phyloP scores from a whole-genome alignment of 30 jellyfish, hydroid and myxozoan species.

The Hydractinia symbiolongicarpus region DNA sequence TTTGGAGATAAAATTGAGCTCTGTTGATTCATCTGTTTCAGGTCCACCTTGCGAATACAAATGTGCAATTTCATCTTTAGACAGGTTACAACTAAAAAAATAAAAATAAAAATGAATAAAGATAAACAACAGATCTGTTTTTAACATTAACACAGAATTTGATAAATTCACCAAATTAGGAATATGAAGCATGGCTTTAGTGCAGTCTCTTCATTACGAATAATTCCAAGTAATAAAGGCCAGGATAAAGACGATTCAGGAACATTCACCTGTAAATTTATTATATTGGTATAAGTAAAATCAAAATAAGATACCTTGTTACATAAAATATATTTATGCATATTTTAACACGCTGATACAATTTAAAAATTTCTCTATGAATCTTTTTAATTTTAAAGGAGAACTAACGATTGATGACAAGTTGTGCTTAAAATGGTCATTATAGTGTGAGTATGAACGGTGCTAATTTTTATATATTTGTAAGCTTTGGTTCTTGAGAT shows the following conservation, averaged over 20 bases:
- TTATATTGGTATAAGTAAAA: too few species aligned
- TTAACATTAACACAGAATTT: neutral
- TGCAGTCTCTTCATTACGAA: constrained; percentile 49
- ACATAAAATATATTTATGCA: too few species aligned
- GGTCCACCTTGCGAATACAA: constrained; percentile 72
- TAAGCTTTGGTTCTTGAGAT: too few species aligned
- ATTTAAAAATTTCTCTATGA: too few species aligned
- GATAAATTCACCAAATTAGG: constrained; percentile 39
- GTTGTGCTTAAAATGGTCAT: too few species aligned
- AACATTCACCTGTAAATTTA: constrained; percentile 51
- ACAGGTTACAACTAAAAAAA: constrained; percentile 54
- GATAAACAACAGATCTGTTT: neutral
- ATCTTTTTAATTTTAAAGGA: too few species aligned
- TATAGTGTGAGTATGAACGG: too few species aligned
- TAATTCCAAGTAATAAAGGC: constrained; percentile 75
- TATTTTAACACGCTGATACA: too few species aligned
- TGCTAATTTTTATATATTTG: too few species aligned
- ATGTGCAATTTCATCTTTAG: constrained; percentile 29
- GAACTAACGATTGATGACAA: too few species aligned
- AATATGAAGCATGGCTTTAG: constrained; percentile 77
- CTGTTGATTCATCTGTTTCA: constrained; percentile 89
- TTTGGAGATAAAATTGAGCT: constrained; percentile 39
- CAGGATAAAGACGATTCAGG: constrained; percentile 62
- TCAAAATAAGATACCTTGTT: too few species aligned
- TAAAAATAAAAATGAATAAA: neutral